Conservation (phyloP, 1,140 invertebrate species). For the Pantala flavescens region DNA sequence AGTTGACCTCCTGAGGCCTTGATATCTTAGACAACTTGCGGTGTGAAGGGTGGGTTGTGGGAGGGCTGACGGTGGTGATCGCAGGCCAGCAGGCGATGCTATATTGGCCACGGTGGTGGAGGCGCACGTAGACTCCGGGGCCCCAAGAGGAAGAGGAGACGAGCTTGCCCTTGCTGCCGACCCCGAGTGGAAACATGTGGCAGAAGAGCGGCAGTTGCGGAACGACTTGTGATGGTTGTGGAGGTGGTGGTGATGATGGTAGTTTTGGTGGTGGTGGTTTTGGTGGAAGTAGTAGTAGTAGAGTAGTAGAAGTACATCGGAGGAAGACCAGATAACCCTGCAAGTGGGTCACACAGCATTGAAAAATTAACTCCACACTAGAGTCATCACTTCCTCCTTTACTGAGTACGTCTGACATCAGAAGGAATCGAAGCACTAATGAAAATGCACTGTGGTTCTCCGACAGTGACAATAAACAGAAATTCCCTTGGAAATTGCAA, state of each 20-base stretch:
- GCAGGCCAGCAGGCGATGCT: slow-evolving; percentile 5
- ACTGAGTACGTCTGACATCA: slow-evolving; percentile 8
- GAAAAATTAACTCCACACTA: slow-evolving; percentile 7
- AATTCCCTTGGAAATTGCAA: background rate
- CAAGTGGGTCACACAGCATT: slow-evolving; percentile 8
- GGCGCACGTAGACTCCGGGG: background rate
- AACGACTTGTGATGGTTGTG: slow-evolving; percentile 4
- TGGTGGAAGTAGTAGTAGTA: slow-evolving; percentile 5
- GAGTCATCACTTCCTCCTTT: slow-evolving; percentile 5
- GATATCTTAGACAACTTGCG: background rate
- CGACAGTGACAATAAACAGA: slow-evolving; percentile 1
- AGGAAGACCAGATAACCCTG: slow-evolving; percentile 4
- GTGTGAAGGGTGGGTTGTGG: background rate
- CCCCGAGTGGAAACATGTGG: background rate
- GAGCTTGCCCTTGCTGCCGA: slow-evolving; percentile 1
- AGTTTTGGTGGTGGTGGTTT: slow-evolving; percentile 8
- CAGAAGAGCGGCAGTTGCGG: background rate
- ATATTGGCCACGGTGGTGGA: background rate
- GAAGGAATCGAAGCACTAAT: background rate
- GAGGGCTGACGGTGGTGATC: background rate
- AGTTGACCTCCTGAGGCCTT: background rate
- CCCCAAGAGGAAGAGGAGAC: background rate
- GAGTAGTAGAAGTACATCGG: slow-evolving; percentile 8
- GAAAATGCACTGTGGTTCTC: background rate
- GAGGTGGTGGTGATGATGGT: slow-evolving; percentile 7